Evolutionary conservation across 2,113 vertebrate species (phyloP), one percentile per base, ranked within the genome.

Genomic region (Egretta garzetta): DNA sequence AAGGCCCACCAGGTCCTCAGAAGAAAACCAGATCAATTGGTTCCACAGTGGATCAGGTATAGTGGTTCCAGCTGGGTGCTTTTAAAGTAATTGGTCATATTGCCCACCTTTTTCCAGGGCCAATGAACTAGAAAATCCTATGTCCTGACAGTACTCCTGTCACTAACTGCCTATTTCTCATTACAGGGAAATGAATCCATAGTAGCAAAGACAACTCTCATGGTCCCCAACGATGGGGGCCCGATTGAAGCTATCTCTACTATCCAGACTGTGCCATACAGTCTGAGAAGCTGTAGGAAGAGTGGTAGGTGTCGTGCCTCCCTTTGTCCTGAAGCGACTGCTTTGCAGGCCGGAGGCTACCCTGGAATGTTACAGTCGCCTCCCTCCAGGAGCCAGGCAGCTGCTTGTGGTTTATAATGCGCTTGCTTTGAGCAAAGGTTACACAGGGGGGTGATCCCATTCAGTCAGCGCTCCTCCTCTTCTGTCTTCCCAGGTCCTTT

Each of bases 211-310:
- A 99, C 99, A 56, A 99, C 99, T 26, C 96, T 99, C 82, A 99
- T 98, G 22, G 99, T 99, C 47, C 99, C 99, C 52, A 97, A 73
- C 1, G 97, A 99, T 77, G 99, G 99, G 14, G 99, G 99, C 28
- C 98, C 99, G 13, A 99, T 99, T 41, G 99, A 99, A 96, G 99
- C 99, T 0, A 94, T 99, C 39, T 99, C 99, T 10, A 99, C 99
- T 66, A 99, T 99, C 86, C 99, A 99, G 95, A 98, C 99, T 1
- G 94, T 99, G 87, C 99, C 99, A 5, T 99, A 98, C 5, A 98
- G 98, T 97, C 98, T 98, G 27, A 99, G 98, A 91, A 99, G 98
- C 94, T 98, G 96, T 43, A 98, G 99, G 96, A 99, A 98, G 97
- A 99, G 99, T 7, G 99, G 99, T 99, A 41, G 70, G 96, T 91